phyloP scores from a whole-genome alignment of 2,797 vertebrate species.

The Sebastes cheni region DNA sequence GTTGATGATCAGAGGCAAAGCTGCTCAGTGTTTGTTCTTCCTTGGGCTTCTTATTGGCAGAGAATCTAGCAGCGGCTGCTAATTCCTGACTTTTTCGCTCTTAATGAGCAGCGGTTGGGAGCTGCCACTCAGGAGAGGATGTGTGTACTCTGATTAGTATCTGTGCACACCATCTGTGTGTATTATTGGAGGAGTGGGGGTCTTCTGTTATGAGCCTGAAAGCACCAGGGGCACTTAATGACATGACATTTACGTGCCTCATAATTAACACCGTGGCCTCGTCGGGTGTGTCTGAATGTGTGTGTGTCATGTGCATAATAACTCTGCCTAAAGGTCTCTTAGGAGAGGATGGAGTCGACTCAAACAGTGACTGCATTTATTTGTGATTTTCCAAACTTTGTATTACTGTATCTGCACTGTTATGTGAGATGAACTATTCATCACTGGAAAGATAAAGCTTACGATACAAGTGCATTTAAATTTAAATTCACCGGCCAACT shows the following conservation, averaged over 20 bases:
- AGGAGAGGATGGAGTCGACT: neutral
- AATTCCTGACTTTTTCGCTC: constrained; percentile 39
- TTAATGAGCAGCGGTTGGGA: constrained; percentile 60
- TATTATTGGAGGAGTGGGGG: constrained; percentile 33
- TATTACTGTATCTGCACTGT: neutral
- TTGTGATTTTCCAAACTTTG: constrained; percentile 4
- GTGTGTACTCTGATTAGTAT: constrained; percentile 46
- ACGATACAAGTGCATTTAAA: neutral
- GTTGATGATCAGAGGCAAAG: constrained; percentile 38
- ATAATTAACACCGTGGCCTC: constrained; percentile 67
- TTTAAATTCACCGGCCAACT: neutral
- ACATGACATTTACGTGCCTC: constrained; percentile 75
- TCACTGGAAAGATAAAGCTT: neutral
- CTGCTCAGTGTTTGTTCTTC: constrained; percentile 55
- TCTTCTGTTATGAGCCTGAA: constrained; percentile 58
- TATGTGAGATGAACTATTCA: neutral
- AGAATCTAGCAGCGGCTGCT: constrained; percentile 27
- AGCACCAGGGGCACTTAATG: constrained; percentile 63
- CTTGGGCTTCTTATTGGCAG: constrained; percentile 27
- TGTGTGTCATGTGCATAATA: constrained; percentile 29
- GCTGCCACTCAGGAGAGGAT: constrained; percentile 47
- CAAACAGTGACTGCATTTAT: neutral
- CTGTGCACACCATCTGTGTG: constrained; percentile 26
- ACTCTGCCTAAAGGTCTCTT: constrained; percentile 46
- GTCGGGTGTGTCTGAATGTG: constrained; percentile 27